These are phyloP conservation scores for Probosciger aterrimus DNA, from an alignment of 2,113 vertebrate genomes.

Conservation along the genomic window DNA sequence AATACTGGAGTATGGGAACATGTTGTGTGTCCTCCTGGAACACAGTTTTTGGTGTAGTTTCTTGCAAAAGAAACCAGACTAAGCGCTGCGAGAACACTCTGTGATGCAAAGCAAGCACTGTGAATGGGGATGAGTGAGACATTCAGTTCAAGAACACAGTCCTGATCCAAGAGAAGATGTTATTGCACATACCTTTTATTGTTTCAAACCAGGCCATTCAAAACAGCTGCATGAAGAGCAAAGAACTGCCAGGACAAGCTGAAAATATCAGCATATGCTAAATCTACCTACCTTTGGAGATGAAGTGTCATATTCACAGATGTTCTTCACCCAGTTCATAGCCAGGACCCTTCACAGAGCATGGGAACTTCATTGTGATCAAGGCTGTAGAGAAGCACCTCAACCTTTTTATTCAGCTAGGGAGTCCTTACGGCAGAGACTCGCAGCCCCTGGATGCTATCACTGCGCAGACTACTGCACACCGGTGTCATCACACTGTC, in stretches of 20 bases:
- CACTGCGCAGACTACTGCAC: background rate
- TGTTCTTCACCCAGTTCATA: background rate
- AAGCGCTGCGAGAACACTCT: background rate
- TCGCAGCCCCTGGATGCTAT: background rate
- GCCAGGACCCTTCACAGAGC: background rate
- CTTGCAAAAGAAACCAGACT: background rate
- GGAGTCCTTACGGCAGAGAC: background rate
- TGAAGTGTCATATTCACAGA: background rate
- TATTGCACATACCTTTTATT: background rate
- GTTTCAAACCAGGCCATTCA: background rate
- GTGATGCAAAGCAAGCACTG: background rate
- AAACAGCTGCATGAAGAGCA: background rate
- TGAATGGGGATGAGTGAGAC: background rate
- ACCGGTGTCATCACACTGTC: background rate
- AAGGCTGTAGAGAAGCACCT: background rate
- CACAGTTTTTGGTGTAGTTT: background rate
- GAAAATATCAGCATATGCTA: background rate
- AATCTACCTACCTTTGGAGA: background rate
- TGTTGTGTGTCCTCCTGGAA: background rate
- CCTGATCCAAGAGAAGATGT: background rate
- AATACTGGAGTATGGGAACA: background rate
- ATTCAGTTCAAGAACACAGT: background rate
- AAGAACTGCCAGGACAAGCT: background rate
- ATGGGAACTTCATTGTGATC: background rate
- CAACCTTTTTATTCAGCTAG: background rate